phyloP scores from a whole-genome alignment of 1,140 invertebrate species.

The Pseudomyrmex sp. region DNA sequence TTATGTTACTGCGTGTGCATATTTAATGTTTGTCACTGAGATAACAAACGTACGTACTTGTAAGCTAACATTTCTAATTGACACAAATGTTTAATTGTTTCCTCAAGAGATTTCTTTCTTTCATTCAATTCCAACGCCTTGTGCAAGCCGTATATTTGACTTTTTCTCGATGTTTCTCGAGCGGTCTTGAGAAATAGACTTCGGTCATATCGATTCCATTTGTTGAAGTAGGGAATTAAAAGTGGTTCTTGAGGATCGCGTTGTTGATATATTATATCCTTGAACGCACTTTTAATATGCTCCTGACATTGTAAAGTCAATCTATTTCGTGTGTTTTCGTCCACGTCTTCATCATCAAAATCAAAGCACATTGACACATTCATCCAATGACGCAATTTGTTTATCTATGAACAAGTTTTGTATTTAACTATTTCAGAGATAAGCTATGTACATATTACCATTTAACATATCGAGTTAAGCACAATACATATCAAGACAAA shows the following conservation, averaged over 20 bases:
- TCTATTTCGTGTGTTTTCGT: slow-evolving; percentile 47
- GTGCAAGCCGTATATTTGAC: slow-evolving; percentile 87
- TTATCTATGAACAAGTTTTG: slow-evolving; percentile 73
- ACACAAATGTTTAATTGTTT: slow-evolving; percentile 70
- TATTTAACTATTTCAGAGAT: neutral
- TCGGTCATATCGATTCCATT: slow-evolving; percentile 78
- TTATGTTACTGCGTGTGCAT: neutral
- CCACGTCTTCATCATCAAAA: neutral
- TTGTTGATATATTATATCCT: slow-evolving; percentile 72
- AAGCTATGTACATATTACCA: too few species aligned
- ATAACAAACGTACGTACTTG: slow-evolving; percentile 72
- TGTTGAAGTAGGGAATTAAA: slow-evolving; percentile 53
- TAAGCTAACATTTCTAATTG: slow-evolving; percentile 70
- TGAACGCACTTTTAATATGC: slow-evolving; percentile 71
- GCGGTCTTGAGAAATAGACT: slow-evolving; percentile 73
- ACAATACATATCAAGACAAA: too few species aligned
- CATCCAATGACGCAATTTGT: slow-evolving; percentile 82
- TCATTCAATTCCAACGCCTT: slow-evolving; percentile 82
- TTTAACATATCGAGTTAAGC: too few species aligned
- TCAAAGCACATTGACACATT: slow-evolving; percentile 74
- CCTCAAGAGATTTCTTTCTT: slow-evolving; percentile 64
- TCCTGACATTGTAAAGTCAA: slow-evolving; percentile 73
- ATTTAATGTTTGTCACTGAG: neutral
- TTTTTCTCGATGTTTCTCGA: slow-evolving; percentile 78
- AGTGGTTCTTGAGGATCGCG: slow-evolving; percentile 57